Evolutionary conservation across 1,140 invertebrate species (phyloP).

Genomic region (Diprion similis): DNA sequence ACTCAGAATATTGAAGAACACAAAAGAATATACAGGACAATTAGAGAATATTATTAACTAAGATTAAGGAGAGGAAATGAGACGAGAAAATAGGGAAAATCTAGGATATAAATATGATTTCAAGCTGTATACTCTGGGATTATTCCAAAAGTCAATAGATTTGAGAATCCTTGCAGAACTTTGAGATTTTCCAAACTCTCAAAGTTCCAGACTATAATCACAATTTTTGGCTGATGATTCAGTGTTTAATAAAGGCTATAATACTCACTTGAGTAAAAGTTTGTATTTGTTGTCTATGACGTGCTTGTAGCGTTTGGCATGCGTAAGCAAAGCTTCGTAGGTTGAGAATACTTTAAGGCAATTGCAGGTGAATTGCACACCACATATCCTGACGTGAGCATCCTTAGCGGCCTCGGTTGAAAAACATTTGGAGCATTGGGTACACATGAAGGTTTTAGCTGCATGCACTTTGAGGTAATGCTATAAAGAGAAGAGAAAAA

Average conservation of each 20-base stretch:
- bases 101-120: too few relatives aligned
- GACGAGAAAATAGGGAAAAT: too few relatives aligned
- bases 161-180: too few relatives aligned
- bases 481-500: constrained; percentile 45
- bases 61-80: too few relatives aligned
- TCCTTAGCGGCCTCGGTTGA: constrained; percentile 59
- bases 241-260: constrained; percentile 1
- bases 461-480: constrained; percentile 71
- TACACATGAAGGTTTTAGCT: constrained; percentile 63
- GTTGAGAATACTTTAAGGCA: constrained; percentile 63
- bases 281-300: constrained; percentile 53
- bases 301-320: constrained; percentile 64
- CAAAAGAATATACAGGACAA: too few relatives aligned
- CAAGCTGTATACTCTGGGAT: too few relatives aligned
- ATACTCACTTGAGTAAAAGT: constrained; percentile 39
- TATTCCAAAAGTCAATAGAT: too few relatives aligned
- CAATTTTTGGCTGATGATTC: not conserved
- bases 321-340: constrained; percentile 66
- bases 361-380: constrained; percentile 60
- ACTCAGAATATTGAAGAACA: too few relatives aligned
- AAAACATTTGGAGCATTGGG: constrained; percentile 65
- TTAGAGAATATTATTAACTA: too few relatives aligned
- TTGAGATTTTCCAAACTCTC: not conserved
- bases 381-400: constrained; percentile 62
- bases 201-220: not conserved